Evolutionary conservation across 2,113 vertebrate species (phyloP).

Genomic region (Physeter macrocephalus): DNA sequence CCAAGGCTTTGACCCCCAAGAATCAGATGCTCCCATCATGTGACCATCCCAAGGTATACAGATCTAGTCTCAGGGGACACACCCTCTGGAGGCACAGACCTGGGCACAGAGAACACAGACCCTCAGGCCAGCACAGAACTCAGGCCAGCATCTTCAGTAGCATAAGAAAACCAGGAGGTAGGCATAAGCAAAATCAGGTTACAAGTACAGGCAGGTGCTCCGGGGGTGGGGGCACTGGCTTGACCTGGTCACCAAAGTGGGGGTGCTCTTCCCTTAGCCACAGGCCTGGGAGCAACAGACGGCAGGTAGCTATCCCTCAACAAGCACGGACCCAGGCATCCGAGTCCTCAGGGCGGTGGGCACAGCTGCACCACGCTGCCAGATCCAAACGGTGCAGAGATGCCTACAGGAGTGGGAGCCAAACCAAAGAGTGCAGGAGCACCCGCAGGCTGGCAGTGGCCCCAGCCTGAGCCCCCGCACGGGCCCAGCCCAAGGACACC

Average conservation of each 20-base stretch:
- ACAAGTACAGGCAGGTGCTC: background rate
- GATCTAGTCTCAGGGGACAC: background rate
- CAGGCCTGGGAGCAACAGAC: background rate
- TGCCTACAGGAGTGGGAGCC: background rate
- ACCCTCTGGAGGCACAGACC: background rate
- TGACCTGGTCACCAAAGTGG: background rate
- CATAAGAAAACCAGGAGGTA: background rate
- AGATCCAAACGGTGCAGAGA: slow-evolving; percentile 17
- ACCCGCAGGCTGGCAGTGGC: background rate
- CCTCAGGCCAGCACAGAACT: background rate
- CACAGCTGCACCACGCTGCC: background rate
- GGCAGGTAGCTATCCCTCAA: background rate
- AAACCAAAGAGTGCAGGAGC: background rate
- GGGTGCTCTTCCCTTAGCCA: background rate
- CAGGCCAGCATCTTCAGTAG: background rate
- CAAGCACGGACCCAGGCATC: background rate
- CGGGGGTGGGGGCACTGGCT: background rate
- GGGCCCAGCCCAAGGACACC: background rate
- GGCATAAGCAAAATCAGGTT: background rate
- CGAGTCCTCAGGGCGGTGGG: background rate
- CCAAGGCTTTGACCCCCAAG: background rate
- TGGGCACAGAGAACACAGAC: background rate
- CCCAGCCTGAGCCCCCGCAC: background rate
- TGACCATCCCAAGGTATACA: background rate
- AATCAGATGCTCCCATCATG: background rate